Percentiles rank a stretch among this genome's conserved stretches.
phyloP scores from a whole-genome alignment of 2,797 vertebrate species.

The Notamacropus eugenii region DNA sequence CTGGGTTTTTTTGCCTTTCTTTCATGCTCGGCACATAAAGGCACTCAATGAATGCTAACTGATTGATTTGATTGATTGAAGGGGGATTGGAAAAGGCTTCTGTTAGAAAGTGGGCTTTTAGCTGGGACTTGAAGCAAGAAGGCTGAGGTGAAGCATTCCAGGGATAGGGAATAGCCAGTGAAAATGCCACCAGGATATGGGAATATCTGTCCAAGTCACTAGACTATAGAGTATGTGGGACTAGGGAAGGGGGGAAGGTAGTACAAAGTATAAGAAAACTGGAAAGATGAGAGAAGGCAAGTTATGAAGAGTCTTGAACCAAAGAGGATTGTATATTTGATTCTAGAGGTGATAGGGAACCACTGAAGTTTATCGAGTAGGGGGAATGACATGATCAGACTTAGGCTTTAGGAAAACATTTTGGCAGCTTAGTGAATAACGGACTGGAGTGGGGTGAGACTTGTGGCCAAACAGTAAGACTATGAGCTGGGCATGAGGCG shows the following conservation, averaged over 20 bases:
- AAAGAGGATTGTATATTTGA: neutral
- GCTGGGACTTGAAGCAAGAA: too few species aligned
- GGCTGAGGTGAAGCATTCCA: neutral
- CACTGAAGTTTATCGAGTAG: neutral
- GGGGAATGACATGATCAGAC: neutral
- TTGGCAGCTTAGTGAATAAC: neutral
- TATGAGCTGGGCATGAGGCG: neutral
- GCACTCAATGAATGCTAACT: neutral
- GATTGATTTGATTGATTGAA: neutral
- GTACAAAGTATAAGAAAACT: neutral
- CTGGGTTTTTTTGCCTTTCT: neutral
- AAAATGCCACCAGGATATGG: neutral
- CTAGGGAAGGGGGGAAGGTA: neutral
- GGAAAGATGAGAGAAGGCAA: neutral
- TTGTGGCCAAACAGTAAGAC: neutral
- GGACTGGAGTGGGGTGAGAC: neutral
- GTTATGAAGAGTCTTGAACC: neutral
- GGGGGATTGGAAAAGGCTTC: neutral
- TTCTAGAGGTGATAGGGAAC: neutral
- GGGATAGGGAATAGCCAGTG: neutral
- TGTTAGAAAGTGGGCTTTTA: neutral
- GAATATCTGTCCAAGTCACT: neutral
- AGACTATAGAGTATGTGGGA: neutral
- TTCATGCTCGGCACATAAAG: neutral
- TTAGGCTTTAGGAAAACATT: neutral